Conservation (phyloP, 2,113 vertebrate species). For the Chiloscyllium plagiosum region DNA sequence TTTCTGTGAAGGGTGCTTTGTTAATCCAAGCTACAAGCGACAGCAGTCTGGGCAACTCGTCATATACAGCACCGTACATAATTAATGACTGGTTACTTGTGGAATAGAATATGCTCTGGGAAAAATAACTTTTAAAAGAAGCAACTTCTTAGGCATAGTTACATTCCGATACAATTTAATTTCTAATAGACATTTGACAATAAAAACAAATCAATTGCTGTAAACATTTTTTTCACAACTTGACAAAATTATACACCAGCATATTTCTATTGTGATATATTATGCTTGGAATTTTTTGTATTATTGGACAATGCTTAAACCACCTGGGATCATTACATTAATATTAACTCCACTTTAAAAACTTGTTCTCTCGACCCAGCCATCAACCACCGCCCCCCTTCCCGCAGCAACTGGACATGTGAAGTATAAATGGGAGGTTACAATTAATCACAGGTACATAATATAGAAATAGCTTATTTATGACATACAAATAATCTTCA, state of each 20-base stretch:
- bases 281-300: constrained; percentile 19
- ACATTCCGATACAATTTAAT: neutral
- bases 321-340: neutral
- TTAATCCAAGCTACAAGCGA: constrained; percentile 17
- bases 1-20: constrained; percentile 22
- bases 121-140: neutral
- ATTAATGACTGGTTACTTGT: neutral
- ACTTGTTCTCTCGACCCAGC: neutral
- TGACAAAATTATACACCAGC: neutral
- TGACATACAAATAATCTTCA: neutral
- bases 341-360: neutral
- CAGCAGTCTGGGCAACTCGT: neutral
- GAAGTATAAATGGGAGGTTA: neutral
- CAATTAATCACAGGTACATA: neutral
- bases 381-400: no score
- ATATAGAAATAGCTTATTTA: neutral
- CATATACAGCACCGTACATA: neutral
- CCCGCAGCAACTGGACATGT: neutral
- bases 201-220: neutral
- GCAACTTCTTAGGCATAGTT: neutral
- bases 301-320: neutral
- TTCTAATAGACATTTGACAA: neutral
- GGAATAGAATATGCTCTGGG: neutral
- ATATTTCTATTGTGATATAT: neutral
- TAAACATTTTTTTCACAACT: neutral